Evolutionary conservation across 2,113 vertebrate genomes (phyloP), one percentile per base, ranked within the genome.

Genomic region (Atherinomorus stipes): DNA sequence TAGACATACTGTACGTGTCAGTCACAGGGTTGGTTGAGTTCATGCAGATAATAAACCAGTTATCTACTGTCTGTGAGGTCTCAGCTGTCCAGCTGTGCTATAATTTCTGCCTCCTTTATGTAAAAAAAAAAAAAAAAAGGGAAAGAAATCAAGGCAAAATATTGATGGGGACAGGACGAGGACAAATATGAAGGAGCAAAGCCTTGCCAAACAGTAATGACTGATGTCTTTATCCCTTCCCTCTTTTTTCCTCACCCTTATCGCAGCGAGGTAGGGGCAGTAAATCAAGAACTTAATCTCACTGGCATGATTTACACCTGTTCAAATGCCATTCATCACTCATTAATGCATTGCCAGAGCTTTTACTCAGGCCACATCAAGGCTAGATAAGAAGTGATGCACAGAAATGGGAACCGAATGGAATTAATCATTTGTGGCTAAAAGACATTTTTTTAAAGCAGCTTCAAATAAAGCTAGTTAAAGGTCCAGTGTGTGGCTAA

Each of bases 251-350:
- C 34, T 37, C 25, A 7, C 3, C n/a, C 67, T 4, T 11, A 25
- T 16, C 7, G 0, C 60, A n/a, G 45, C 1, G 47, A 44, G 23
- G 22, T 3, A 22, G 25, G 13, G 42, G n/a, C 57, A n/a, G 65
- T 78, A 68, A 84, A 81, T 81, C 77, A 78, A 42, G 0, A 61
- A 25, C 71, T 44, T 78, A 64, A 84, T 78, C 64, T 75, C 23
- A 0, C 63, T 0, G 53, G 47, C 52, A 50, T 62, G 71, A 81
- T 84, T 84, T 69, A 81, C 50, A 58, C 60, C 71, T 61, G 53
- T 37, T 74, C 65, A 44, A 60, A 56, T 2, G 58, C 15, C 22
- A 4, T 77, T 73, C 28, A 52, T 81, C 70, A 75, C 13, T 37
- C 22, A 0, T 42, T 71, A 64, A 54, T 54, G 25, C 52, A 47